Conservation (phyloP, 2,797 vertebrate genomes). For the Astyanax mexicanus region DNA sequence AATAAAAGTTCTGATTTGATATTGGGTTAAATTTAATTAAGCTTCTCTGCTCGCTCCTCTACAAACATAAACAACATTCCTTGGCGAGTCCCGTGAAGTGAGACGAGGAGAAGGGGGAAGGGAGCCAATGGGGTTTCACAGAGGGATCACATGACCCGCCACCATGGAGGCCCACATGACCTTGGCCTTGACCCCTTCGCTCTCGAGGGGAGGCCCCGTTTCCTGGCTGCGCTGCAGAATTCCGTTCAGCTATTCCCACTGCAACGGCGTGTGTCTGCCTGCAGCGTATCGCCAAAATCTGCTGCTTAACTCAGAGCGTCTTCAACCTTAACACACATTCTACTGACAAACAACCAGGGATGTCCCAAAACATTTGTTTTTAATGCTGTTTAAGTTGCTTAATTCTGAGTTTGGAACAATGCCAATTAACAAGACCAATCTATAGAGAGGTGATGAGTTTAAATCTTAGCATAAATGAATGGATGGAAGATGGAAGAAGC, state of each 20-base stretch:
- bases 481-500: too few relatives aligned
- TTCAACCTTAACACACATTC: too few relatives aligned
- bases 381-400: too few relatives aligned
- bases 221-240: constrained; percentile 51
- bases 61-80: constrained; percentile 43
- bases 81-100: constrained; percentile 37
- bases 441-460: too few relatives aligned
- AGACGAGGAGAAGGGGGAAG: constrained; percentile 11
- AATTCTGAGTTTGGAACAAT: too few relatives aligned
- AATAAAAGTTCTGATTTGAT: constrained; percentile 36
- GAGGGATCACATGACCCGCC: constrained; percentile 44
- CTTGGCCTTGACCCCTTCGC: constrained; percentile 59
- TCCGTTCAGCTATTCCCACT: constrained; percentile 39
- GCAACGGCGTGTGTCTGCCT: constrained; percentile 41
- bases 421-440: too few relatives aligned
- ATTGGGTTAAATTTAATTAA: constrained; percentile 25
- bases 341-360: too few relatives aligned
- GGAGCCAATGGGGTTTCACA: constrained; percentile 47
- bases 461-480: too few relatives aligned
- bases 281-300: constrained; percentile 50
- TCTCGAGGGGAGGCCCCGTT: constrained; percentile 44
- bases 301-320: background rate
- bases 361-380: too few relatives aligned
- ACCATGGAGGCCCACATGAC: constrained; percentile 42
- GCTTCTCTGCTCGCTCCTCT: background rate